Base-by-base conservation (phyloP, 2,113 vertebrate genomes). In the Ctenomys sociabilis region DNA sequence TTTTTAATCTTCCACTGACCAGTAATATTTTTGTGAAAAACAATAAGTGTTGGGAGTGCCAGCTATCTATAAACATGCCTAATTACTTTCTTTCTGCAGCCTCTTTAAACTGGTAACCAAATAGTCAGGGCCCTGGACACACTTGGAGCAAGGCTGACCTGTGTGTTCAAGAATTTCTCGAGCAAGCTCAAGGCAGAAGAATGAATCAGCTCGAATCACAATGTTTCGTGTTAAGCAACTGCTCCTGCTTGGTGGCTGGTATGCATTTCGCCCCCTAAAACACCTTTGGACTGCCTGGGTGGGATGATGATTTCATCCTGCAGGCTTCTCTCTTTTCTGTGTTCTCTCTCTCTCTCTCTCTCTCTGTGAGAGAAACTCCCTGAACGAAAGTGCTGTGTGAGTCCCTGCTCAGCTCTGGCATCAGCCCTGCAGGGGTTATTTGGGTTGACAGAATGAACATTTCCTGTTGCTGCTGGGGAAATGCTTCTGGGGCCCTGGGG, bases 401-500 rank as follows among this genome's bases (percentile, higher is more conserved):
- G 30, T 40, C 80, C 81, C 63, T 85, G 95, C 90, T 93, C 52
- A 59, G 94, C 96, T 96, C 91, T 97, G 72, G 14, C 97, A 94
- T 94, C 97, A 97, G 87, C 93, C 92, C 95, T 97, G 96, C 96
- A 92, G 93, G 54, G 93, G 96, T 98, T 98, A 96, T 96, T 98
- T 54, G 3, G 84, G 93, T 98, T 98, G 98, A 97, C 92, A 97
- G 98, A 98, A 98, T 83, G 98, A 98, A 97, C 96, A 98, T 97
- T 98, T 98, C 98, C 97, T 98, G 96, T 98, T 98, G 95, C 97
- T 97, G 81, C 97, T 98, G 97, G 97, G 96, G 73, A 84, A 75
- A 87, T 52, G n/a, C 22, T 37, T 84, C 85, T 26, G 11, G 80
- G 77, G 24, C 32, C 35, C 70, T 83, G 45, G 32, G 83, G 57